Evolutionary conservation across 35 echinoderm and acorn worm genomes (phyloP).

Genomic region (Heliocidaris tuberculata): DNA sequence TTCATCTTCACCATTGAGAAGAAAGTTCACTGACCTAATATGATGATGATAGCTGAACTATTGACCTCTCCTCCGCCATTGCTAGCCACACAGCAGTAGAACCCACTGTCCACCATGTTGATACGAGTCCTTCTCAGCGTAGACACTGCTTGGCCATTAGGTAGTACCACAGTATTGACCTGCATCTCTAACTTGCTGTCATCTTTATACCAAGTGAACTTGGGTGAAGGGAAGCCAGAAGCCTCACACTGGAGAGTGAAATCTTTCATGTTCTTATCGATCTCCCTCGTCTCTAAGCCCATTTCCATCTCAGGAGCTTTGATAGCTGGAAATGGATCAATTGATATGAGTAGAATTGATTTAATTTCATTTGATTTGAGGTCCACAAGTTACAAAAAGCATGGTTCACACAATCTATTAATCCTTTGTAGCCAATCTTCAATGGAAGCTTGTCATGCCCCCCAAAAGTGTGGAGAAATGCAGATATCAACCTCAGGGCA

Average conservation of each 20-base stretch:
- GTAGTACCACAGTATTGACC: not conserved
- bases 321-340: conserved; percentile 38
- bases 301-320: conserved; percentile 49
- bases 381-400: too few relatives aligned
- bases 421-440: too few relatives aligned
- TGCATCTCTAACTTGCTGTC: not conserved
- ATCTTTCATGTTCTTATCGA: conserved; percentile 35
- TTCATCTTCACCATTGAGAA: not conserved
- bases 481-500: too few relatives aligned
- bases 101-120: conserved; percentile 59
- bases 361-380: not conserved
- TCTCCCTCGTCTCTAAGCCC: not conserved
- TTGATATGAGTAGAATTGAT: not conserved
- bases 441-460: too few relatives aligned
- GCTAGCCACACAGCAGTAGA: conserved; percentile 57
- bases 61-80: conserved; percentile 54
- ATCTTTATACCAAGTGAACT: conserved; percentile 72
- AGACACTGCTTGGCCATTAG: not conserved
- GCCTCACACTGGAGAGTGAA: conserved; percentile 56
- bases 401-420: too few relatives aligned
- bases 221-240: conserved; percentile 57
- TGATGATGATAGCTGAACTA: conserved; percentile 50
- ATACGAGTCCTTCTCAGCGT: conserved; percentile 50
- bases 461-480: too few relatives aligned
- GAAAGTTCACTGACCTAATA: conserved; percentile 54